Evolutionary conservation across 2,113 vertebrate genomes (phyloP).

Genomic region (Ceratotherium simum): DNA sequence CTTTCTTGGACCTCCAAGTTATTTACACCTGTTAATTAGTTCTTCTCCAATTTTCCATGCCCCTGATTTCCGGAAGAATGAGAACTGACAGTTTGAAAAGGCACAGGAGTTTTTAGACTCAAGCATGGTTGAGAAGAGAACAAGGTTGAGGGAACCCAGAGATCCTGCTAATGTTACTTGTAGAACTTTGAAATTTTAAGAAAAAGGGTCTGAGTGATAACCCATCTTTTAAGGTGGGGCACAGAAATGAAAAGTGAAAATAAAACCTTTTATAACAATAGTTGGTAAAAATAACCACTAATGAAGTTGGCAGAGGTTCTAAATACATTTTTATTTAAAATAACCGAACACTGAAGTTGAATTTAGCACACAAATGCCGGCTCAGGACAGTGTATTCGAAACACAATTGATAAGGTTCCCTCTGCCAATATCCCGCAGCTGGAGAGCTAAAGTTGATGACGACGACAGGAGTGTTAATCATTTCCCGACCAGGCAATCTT

Average conservation of each 20-base stretch:
- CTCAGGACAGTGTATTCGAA: constrained; percentile 60
- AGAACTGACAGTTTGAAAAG: neutral
- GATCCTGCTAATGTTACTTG: neutral
- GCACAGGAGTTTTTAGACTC: neutral
- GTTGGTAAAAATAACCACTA: neutral
- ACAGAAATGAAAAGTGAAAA: constrained; percentile 1
- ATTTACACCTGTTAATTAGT: neutral
- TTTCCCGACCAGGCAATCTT: constrained; percentile 81
- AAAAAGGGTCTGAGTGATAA: neutral
- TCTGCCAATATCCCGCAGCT: constrained; percentile 28
- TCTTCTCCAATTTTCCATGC: neutral
- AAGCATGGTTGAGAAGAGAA: neutral
- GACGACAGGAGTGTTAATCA: constrained; percentile 86
- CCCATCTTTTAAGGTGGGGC: neutral
- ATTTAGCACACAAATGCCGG: fast-evolving
- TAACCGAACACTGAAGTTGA: neutral
- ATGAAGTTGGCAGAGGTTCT: neutral
- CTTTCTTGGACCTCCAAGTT: neutral
- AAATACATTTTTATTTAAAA: constrained; percentile 12
- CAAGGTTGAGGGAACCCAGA: neutral
- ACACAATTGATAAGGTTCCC: constrained; percentile 35
- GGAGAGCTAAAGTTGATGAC: constrained; percentile 72
- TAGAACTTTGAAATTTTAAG: constrained; percentile 45
- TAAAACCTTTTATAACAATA: neutral
- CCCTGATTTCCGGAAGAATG: neutral